Base-by-base conservation (phyloP, 2,797 vertebrate species). In the Brachyalestes nurse region DNA sequence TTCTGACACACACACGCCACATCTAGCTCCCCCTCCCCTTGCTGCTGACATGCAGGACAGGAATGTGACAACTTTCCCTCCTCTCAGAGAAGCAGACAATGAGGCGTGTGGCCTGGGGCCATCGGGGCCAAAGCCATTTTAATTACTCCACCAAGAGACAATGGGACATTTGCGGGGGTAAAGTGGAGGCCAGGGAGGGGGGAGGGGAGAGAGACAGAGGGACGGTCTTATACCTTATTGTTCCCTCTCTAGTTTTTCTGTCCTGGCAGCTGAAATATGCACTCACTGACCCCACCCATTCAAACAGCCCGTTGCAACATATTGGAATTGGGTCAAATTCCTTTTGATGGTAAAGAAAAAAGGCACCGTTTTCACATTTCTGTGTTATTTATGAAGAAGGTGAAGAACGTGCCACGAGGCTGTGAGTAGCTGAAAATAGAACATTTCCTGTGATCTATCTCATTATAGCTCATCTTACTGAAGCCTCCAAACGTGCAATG, bases 141-240 rank as follows among this genome's bases (percentile, higher is more conserved):
- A 92, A 92, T 92, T 90, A 91, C 83, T 70, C 53, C 45, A 34
- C 10, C 72, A 21, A 57, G 87, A 42, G 86, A 92, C 91, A 91
- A 92, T 90, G 79, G 82, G 80, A 40, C 61, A 74, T 28, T 65
- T 38, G 64, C 65, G 21, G 84, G 57, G 72, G 16, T 57, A 77
- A 67, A 72, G 82, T 74, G 53, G 47, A 58, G 47, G n/a, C 51
- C 51, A 25, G 62, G 67, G 42, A 12, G 4, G 34, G 19, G 34
- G 17, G 23, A 57, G 19, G 60, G 62, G 45, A 64, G 73, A 47
- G n/a, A 47, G 34, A 58, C 69, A 45, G 70, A 21, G 10, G 17
- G 60, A 5, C 14, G 38, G 16, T 17, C 34, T 13, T 21, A 45
- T 45, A 14, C 49, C 7, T 17, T 38, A 64, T 71, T 71, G 45